Evolutionary conservation across 1,140 invertebrate genomes (phyloP).

Genomic region (Sminthurides bifidus): DNA sequence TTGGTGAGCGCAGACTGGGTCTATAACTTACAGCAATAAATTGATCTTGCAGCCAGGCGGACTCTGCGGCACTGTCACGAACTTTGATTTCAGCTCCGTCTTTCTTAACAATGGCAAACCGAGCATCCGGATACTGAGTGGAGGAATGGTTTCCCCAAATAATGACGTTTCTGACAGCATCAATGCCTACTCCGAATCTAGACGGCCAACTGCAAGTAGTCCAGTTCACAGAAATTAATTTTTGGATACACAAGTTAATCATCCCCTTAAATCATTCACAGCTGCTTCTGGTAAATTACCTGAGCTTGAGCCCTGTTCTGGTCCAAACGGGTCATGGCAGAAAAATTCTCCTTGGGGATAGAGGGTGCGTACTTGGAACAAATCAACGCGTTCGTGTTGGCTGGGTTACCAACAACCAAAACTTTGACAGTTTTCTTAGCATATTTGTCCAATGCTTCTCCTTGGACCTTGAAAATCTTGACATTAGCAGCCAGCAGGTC

Average conservation of each 20-base stretch:
- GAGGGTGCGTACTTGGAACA: conserved; percentile 85
- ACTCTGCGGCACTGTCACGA: conserved; percentile 64
- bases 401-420: conserved; percentile 96
- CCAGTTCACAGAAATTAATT: background rate
- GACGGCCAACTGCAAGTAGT: conserved; percentile 43
- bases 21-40: conserved; percentile 55
- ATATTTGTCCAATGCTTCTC: conserved; percentile 80
- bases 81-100: conserved; percentile 46
- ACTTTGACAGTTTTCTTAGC: conserved; percentile 93
- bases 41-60: conserved; percentile 61
- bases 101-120: conserved; percentile 61
- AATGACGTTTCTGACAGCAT: conserved; percentile 75
- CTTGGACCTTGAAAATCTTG: conserved; percentile 92
- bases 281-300: conserved; percentile 33
- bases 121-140: conserved; percentile 94
- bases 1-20: background rate
- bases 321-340: conserved; percentile 95
- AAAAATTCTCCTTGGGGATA: conserved; percentile 93
- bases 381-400: conserved; percentile 97
- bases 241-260: background rate
- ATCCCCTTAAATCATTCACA: background rate
- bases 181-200: conserved; percentile 50
- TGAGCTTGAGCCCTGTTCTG: conserved; percentile 90
- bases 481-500: conserved; percentile 93
- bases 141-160: conserved; percentile 99